Conservation (phyloP, 2,888 invertebrate species). For the Oscheius onirici region DNA sequence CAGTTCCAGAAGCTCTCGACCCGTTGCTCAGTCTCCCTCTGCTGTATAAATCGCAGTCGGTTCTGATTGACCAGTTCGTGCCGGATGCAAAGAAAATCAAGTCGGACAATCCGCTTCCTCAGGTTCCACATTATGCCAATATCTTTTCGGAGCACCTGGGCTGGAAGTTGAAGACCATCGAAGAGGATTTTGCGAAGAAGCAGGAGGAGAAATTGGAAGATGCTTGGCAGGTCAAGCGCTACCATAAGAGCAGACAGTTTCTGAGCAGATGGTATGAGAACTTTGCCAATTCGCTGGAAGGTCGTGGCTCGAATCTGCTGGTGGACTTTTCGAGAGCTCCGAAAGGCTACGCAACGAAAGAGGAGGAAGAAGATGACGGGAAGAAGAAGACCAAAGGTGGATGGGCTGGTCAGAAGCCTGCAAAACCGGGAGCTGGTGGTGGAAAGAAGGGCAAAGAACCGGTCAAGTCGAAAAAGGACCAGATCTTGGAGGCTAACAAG, state of each 20-base stretch:
- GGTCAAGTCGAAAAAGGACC: conserved; percentile 64
- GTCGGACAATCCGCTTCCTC: conserved; percentile 36
- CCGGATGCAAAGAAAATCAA: conserved; percentile 52
- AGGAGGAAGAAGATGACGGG: conserved; percentile 43
- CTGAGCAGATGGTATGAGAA: conserved; percentile 66
- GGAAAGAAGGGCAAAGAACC: conserved; percentile 51
- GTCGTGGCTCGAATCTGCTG: conserved; percentile 61
- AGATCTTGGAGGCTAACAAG: conserved; percentile 65
- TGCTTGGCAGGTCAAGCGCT: conserved; percentile 53
- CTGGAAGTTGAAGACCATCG: conserved; percentile 63
- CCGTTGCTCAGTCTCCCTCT: conserved; percentile 48
- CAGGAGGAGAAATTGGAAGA: conserved; percentile 59
- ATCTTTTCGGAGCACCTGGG: conserved; percentile 45
- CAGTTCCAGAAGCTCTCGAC: conserved; percentile 44
- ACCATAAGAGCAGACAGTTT: conserved; percentile 55
- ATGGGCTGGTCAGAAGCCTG: conserved; percentile 41
- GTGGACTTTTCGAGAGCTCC: conserved; percentile 70
- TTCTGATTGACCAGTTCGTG: conserved; percentile 56
- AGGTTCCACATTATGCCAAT: conserved; percentile 49
- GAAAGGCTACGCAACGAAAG: conserved; percentile 50
- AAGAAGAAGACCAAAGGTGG: conserved; percentile 32
- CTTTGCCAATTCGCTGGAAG: conserved; percentile 69
- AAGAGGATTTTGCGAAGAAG: conserved; percentile 56
- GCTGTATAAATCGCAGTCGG: conserved; percentile 55
- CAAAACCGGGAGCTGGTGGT: conserved; percentile 41